Conservation (phyloP, 2,113 vertebrate genomes). For the Pavo muticus region DNA sequence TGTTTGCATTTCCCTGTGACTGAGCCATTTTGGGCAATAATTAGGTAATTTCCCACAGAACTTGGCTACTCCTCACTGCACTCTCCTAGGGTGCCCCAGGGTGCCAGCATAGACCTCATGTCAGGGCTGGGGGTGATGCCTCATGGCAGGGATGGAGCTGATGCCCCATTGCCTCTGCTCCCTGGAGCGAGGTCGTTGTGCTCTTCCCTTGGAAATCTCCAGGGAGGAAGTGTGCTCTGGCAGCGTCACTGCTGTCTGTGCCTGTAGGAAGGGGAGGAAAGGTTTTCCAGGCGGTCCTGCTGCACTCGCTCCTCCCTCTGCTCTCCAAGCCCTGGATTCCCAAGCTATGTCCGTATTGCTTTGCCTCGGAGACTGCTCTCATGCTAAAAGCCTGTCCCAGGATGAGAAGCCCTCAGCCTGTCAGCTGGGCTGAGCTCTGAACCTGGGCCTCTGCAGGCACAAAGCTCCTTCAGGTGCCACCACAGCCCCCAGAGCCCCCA, state of each 20-base stretch:
- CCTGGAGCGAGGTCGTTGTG: fast-evolving
- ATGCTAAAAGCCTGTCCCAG: fast-evolving
- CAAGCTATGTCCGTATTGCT: fast-evolving
- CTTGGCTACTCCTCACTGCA: not conserved
- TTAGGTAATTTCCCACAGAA: constrained; percentile 49
- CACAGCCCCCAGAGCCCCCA: not conserved
- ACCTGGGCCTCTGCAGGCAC: not conserved
- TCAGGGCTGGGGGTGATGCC: not conserved
- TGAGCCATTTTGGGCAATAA: constrained; percentile 3
- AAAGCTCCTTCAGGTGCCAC: not conserved
- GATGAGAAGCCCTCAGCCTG: not conserved
- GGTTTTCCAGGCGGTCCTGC: not conserved
- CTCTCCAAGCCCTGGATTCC: not conserved
- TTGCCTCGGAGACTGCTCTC: not conserved
- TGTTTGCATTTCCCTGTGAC: not conserved
- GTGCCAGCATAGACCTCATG: no score
- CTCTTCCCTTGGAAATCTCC: not conserved
- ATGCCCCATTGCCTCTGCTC: not conserved
- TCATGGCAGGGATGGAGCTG: not conserved
- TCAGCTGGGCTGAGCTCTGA: not conserved
- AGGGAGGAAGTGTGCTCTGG: not conserved
- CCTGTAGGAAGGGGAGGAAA: not conserved
- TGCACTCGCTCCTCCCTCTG: not conserved
- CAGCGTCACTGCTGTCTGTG: not conserved
- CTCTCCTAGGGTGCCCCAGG: not conserved